These are phyloP conservation scores for Synanthedon formicaeformis DNA, from an alignment of 2,888 invertebrate species.

Conservation along the genomic window DNA sequence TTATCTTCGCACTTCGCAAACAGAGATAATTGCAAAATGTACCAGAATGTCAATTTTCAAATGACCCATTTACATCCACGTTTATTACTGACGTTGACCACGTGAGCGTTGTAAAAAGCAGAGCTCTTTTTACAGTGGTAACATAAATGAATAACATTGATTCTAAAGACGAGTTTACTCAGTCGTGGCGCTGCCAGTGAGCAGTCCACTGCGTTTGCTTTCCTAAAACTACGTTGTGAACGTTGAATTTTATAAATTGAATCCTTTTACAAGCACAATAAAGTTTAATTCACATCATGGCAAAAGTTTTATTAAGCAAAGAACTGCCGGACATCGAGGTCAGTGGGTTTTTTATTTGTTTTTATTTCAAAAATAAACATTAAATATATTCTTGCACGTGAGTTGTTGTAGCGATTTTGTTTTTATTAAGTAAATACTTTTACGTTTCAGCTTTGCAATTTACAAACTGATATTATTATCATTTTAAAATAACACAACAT, in stretches of 20 bases:
- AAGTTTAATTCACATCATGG: conserved; percentile 32
- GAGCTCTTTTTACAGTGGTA: not conserved
- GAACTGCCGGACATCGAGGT: conserved; percentile 89
- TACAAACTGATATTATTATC: no score
- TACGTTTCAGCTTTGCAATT: no score
- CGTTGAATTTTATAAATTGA: not conserved
- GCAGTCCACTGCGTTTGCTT: conserved; percentile 45
- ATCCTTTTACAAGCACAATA: not conserved
- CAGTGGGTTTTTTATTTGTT: conserved; percentile 31
- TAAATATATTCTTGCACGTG: no score
- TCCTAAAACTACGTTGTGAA: conserved; percentile 1
- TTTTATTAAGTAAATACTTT: no score
- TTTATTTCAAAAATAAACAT: no score
- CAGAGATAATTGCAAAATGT: no score
- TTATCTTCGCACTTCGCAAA: no score
- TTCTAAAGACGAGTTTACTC: conserved; percentile 6
- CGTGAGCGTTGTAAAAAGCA: not conserved
- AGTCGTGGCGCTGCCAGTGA: conserved; percentile 67
- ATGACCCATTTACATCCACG: no score
- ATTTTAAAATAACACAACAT: no score
- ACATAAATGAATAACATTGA: not conserved
- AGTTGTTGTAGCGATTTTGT: no score
- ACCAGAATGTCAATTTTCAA: no score
- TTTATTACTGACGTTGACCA: no score
- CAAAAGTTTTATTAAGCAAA: conserved; percentile 72